Evolutionary conservation across 1,140 invertebrate species (phyloP), one percentile per base, ranked within the genome.

Genomic region (Drosophila punjabiensis): DNA sequence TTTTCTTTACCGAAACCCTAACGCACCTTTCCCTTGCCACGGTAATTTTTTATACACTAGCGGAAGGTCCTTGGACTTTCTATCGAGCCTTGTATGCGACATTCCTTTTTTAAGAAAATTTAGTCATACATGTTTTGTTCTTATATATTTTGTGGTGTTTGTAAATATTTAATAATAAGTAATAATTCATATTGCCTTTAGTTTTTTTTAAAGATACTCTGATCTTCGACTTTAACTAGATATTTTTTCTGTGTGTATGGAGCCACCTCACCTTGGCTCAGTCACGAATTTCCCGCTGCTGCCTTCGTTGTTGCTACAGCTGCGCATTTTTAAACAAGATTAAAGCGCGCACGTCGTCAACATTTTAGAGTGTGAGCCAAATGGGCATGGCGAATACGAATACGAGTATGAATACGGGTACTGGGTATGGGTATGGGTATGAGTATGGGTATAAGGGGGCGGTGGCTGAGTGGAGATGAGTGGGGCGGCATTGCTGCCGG

Each of bases 291-390:
- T 71, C 48, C 24, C 67, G 52, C 45, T 37, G 76, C 47, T 37
- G 76, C 47, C 45, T 33, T 59, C 66, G 61, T 76, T 79, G 69
- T 79, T 81, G 58, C 75, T 81, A 77, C 84, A 84, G 73, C 85
- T 88, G 85, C 85, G 81, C 85, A 88, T 88, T 88, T 88, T 88
- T 89, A 88, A 89, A 88, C 85, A 88, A 88, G 84, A 88, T 88
- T 89, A 88, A 88, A 88, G 84, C 84, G 77, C 66, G 75, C 84
- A 89, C 84, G 81, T 88, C 73, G 85, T 79, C 84, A 62, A 74
- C 37, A 74, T 74, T 74, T 74, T 62, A 45, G 77, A 69, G 84
- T 88, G 64, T 62, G 65, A 69, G 65, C 59, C 66, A 70, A 75
- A 73, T 58, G 56, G 53, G 60, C 65, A 50, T 41, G 79, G 62